Evolutionary conservation across 1,140 invertebrate species (phyloP).

Genomic region (Platorchestia sp.): DNA sequence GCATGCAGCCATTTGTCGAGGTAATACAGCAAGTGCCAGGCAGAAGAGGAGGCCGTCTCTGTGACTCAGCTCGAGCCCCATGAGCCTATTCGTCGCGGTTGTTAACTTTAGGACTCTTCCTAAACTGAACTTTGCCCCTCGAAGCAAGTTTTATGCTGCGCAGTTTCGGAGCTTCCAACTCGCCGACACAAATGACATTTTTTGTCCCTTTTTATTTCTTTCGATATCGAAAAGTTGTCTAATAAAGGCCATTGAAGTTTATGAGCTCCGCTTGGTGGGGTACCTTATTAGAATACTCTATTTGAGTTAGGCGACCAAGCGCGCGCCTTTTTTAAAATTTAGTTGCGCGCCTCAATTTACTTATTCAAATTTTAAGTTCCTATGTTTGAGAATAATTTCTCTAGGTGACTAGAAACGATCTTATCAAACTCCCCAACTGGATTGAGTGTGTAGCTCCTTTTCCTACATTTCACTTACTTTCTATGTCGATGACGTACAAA

Average conservation of each 20-base stretch:
- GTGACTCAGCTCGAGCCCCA: neutral
- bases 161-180: constrained; percentile 7
- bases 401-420: neutral
- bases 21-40: neutral
- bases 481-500: neutral
- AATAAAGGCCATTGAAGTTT: constrained; percentile 9
- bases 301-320: neutral
- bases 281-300: constrained; percentile 2
- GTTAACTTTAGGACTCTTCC: constrained; percentile 42
- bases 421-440: neutral
- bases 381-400: neutral
- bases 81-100: constrained; percentile 37
- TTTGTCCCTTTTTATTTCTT: constrained; percentile 40
- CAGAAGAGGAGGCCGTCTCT: neutral
- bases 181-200: constrained; percentile 17
- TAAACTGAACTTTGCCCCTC: constrained; percentile 42
- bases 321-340: neutral
- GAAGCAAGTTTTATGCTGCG: constrained; percentile 7
- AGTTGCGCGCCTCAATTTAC: neutral
- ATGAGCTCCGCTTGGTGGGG: neutral
- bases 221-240: constrained; percentile 14
- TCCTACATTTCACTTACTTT: neutral
- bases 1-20: neutral
- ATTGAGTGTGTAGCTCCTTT: neutral
- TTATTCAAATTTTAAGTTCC: neutral